These are phyloP conservation scores for Heterotis niloticus DNA, from an alignment of 2,113 vertebrate species.

Conservation along the genomic window DNA sequence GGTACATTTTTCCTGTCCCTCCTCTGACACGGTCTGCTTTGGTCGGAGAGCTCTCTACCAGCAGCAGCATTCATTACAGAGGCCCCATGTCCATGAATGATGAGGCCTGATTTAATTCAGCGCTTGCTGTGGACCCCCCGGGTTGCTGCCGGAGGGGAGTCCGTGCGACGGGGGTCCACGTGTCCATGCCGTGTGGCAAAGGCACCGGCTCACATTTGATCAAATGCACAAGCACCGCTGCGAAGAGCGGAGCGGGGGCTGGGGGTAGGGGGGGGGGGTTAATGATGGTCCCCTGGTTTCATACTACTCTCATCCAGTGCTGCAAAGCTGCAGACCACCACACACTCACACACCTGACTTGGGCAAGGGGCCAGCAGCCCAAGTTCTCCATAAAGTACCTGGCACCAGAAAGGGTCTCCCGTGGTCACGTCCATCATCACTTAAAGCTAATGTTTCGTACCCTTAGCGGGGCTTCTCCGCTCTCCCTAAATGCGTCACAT, in stretches of 20 bases:
- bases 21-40: not conserved
- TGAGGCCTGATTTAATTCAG: not conserved
- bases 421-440: not conserved
- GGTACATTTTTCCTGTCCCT: not conserved
- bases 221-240: not conserved
- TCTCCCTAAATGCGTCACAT: conserved; percentile 3
- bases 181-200: not conserved
- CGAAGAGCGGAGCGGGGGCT: not conserved
- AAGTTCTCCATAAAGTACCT: not conserved
- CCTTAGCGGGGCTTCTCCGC: too few relatives aligned
- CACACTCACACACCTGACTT: not conserved
- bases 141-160: not conserved
- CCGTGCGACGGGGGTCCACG: not conserved
- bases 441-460: conserved; percentile 11
- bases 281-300: not conserved
- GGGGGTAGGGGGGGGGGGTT: conserved; percentile 4
- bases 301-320: not conserved
- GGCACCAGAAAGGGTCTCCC: not conserved
- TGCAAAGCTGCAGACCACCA: not conserved
- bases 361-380: not conserved
- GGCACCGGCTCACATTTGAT: not conserved
- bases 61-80: conserved; percentile 1
- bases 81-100: not conserved
- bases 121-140: not conserved
- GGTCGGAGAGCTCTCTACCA: not conserved